Conservation (phyloP, 2,888 invertebrate species). For the Habrosyne pyritoides region DNA sequence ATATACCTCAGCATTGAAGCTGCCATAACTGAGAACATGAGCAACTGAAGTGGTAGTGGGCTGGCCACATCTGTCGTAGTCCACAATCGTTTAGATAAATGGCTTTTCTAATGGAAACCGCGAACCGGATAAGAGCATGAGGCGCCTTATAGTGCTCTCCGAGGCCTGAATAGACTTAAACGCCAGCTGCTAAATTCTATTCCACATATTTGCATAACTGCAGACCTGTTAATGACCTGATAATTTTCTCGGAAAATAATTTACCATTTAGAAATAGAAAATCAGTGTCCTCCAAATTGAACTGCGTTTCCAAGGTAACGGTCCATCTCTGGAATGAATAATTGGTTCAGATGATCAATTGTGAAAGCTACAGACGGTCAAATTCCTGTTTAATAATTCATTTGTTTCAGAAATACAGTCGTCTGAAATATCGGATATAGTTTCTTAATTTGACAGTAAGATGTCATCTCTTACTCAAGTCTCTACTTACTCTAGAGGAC, state of each 20-base stretch:
- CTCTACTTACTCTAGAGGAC: no score
- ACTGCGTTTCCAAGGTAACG: no score
- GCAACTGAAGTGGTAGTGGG: not conserved
- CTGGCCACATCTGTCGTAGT: conserved; percentile 1
- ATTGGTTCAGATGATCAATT: no score
- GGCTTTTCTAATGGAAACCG: conserved; percentile 4
- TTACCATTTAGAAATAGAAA: not conserved
- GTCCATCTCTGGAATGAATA: no score
- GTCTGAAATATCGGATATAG: no score
- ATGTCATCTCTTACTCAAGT: no score
- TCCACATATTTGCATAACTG: not conserved
- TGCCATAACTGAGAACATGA: not conserved
- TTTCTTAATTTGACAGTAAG: no score
- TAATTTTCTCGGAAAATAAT: not conserved
- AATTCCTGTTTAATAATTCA: no score
- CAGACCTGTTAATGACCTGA: not conserved
- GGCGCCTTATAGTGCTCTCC: conserved; percentile 1
- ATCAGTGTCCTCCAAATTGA: no score
- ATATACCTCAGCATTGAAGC: not conserved
- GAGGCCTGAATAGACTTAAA: not conserved
- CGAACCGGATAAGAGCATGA: not conserved
- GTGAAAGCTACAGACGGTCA: no score
- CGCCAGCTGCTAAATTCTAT: not conserved
- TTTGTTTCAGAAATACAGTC: no score
- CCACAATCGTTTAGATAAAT: conserved; percentile 4